These are phyloP conservation scores for Ceyx cyanopectus DNA, from an alignment of 2,113 vertebrate genomes.

Conservation along the genomic window DNA sequence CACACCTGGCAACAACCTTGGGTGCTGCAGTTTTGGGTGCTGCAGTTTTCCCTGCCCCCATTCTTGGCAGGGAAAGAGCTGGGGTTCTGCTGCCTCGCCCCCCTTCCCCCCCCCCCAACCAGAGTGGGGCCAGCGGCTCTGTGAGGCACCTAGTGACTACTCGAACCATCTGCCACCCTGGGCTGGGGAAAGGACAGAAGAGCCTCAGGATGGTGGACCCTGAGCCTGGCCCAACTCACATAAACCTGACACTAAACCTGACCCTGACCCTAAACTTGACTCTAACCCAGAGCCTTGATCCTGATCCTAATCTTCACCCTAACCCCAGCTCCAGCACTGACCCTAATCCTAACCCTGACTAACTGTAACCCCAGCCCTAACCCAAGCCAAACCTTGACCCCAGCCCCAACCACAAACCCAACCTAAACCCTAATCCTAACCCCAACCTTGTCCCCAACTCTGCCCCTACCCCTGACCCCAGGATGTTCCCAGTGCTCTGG, in stretches of 20 bases:
- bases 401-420: not conserved
- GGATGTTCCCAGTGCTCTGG: accelerated
- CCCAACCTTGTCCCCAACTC: accelerated
- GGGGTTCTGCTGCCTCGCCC: too few species aligned
- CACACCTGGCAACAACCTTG: not conserved
- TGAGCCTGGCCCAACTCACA: not conserved
- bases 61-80: not conserved
- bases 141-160: not conserved
- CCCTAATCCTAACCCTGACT: not conserved
- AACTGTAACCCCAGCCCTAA: not conserved
- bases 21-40: not conserved
- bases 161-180: accelerated
- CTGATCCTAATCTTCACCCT: not conserved
- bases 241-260: not conserved
- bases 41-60: too few species aligned
- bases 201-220: not conserved
- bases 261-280: not conserved
- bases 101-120: accelerated
- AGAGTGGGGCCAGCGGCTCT: not conserved
- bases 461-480: accelerated
- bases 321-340: not conserved
- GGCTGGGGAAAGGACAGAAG: accelerated
- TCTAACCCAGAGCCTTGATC: not conserved
- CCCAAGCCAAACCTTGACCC: not conserved
- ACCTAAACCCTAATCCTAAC: not conserved